Base-by-base conservation (phyloP, 2,888 invertebrate genomes). In the Caenorhabditis sp. region DNA sequence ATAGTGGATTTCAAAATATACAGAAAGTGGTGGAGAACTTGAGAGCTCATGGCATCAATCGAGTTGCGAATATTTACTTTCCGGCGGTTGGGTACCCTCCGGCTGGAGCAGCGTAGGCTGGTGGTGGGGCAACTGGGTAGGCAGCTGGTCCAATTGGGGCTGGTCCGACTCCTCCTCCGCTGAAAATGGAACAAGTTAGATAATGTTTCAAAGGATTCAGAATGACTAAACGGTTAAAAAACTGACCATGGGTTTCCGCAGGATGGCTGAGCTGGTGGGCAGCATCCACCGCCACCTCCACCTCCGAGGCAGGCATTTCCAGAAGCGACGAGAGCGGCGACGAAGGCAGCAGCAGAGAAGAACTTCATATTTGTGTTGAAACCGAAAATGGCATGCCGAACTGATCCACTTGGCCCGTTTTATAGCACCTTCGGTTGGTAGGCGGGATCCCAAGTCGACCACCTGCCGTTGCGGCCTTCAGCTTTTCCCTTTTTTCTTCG, bases 201-300 rank as follows among this genome's bases (percentile, higher is more conserved):
- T 59, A 12, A 2, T 22, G 6, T 14, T 31, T 26, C 38, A 19
- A 28, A 38, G n/a, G 31, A n/a, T n/a, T 31, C 16, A 19, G 12
- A 47, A 26, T 19, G 26, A 41, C n/a, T n/a, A n/a, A n/a, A 61
- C 54, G 12, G 4, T 56, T 10, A 2, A 38, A 38, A 24, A 6
- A 38, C 68, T 58, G 47, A 83, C 79, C 84, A 85, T 74, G 86
- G 85, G 51, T 80, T 82, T 44, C 61, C 82, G 51, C 86, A 85
- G 61, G 56, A 19, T 59, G 86, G 83, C 51, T 76, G 69, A 41
- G 86, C 72, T 51, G 75, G 73, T 51, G 82, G 82, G 54, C 86
- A 86, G 72, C 86, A 86, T 19, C 76, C 73, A 61, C 84, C 76
- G 35, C 84, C 84, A 41, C 77, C 77, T 14, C 38, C 31, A 59